A percentile compares a stretch with the other conserved stretches of the same genome.
Conservation (phyloP, 2,888 invertebrate species). For the Rhingia campestris region DNA sequence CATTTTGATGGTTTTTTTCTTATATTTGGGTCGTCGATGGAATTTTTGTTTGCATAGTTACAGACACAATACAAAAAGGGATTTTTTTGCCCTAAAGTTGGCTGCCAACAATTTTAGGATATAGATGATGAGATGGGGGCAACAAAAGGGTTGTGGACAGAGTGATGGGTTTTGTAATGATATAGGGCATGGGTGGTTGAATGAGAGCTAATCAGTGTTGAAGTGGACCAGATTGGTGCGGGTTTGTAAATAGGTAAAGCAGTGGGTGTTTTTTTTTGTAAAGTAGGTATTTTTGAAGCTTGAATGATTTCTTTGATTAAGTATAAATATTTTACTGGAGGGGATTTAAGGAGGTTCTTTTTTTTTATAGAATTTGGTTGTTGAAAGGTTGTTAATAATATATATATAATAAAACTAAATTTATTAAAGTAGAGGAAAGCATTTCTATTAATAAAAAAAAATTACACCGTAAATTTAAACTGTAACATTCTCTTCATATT, state of each 20-base stretch:
- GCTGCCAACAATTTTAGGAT: constrained; percentile 40
- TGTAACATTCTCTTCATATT: no score
- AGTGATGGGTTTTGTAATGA: constrained; percentile 13
- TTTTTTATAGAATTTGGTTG: no score
- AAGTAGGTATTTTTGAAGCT: constrained; percentile 25
- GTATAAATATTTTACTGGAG: no score
- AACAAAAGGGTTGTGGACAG: constrained; percentile 28
- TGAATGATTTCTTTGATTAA: not conserved
- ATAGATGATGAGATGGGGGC: constrained; percentile 1
- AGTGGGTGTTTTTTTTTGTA: not conserved
- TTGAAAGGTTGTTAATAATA: no score
- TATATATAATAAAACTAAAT: no score
- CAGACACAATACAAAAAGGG: constrained; percentile 45
- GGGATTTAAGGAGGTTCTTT: no score
- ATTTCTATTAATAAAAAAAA: no score
- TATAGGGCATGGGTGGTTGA: constrained; percentile 24
- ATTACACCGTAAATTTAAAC: no score
- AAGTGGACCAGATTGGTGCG: constrained; percentile 45
- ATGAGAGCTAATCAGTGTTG: constrained; percentile 55
- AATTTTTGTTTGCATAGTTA: constrained; percentile 12
- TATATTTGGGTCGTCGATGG: constrained; percentile 14
- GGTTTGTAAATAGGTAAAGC: constrained; percentile 18
- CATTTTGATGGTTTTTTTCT: not conserved
- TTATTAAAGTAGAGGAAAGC: no score
- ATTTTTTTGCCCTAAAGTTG: constrained; percentile 26